phyloP scores from a whole-genome alignment of 2,888 invertebrate genomes.

The Agrotis exclamationis region DNA sequence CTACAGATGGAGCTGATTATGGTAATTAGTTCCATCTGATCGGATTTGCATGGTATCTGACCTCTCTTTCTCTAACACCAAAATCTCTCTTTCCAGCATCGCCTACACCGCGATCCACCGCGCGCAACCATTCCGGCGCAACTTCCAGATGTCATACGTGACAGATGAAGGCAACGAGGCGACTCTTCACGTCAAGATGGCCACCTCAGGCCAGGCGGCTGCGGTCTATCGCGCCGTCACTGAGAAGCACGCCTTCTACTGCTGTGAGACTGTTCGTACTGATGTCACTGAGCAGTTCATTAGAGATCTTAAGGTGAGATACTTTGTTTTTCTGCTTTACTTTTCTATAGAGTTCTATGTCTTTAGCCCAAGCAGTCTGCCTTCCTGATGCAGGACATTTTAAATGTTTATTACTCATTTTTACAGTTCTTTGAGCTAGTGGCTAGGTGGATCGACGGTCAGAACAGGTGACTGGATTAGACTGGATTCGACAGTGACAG shows the following conservation, averaged over 20 bases:
- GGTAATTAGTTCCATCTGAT: background rate
- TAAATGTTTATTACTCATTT: too few species aligned
- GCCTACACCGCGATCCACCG: constrained; percentile 96
- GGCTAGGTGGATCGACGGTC: background rate
- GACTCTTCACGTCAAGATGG: constrained; percentile 94
- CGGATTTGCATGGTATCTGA: background rate
- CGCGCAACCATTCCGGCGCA: constrained; percentile 94
- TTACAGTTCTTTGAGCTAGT: too few species aligned
- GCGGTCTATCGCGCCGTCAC: constrained; percentile 96
- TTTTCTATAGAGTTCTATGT: too few species aligned
- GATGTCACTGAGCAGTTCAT: constrained; percentile 97
- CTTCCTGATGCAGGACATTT: too few species aligned
- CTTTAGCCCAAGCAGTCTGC: too few species aligned
- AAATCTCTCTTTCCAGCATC: constrained; percentile 89
- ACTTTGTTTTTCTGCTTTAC: too few species aligned
- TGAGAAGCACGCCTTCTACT: constrained; percentile 98
- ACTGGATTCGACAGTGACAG: background rate
- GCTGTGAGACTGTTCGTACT: constrained; percentile 97
- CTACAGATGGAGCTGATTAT: background rate
- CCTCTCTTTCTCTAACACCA: background rate
- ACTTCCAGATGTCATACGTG: constrained; percentile 94
- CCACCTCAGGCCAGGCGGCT: constrained; percentile 95
- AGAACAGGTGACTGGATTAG: background rate
- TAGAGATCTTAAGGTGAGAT: constrained; percentile 94
- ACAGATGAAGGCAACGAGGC: constrained; percentile 93